Evolutionary conservation across 2,797 vertebrate genomes (phyloP).

Genomic region (Petrocephalus schoutedeni): DNA sequence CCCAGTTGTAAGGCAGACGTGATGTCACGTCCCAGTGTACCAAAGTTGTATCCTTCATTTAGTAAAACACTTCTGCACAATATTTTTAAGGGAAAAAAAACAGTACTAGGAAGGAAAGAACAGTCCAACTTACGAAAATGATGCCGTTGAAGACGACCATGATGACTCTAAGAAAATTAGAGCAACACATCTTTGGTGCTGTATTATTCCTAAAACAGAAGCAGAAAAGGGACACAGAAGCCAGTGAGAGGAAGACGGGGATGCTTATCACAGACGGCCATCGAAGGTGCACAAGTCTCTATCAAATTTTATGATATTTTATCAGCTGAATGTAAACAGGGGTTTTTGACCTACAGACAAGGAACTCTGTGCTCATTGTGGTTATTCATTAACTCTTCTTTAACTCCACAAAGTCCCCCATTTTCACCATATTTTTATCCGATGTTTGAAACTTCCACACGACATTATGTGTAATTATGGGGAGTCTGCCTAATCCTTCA

Average conservation of each 20-base stretch:
- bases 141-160: conserved; percentile 72
- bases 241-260: background rate
- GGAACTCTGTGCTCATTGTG: background rate
- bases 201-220: conserved; percentile 14
- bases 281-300: background rate
- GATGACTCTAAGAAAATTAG: conserved; percentile 64
- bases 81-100: background rate
- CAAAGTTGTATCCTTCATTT: background rate
- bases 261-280: background rate
- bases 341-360: background rate
- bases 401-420: background rate
- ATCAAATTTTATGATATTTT: background rate
- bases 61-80: background rate
- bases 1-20: background rate
- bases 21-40: background rate
- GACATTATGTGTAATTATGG: background rate
- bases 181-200: conserved; percentile 60
- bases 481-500: background rate
- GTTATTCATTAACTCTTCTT: background rate
- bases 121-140: conserved; percentile 68
- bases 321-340: background rate
- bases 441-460: background rate
- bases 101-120: background rate
- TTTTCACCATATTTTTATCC: background rate
- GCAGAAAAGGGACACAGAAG: background rate